phyloP scores from a whole-genome alignment of 2,888 invertebrate species.

The Chloroclystis v-ata region DNA sequence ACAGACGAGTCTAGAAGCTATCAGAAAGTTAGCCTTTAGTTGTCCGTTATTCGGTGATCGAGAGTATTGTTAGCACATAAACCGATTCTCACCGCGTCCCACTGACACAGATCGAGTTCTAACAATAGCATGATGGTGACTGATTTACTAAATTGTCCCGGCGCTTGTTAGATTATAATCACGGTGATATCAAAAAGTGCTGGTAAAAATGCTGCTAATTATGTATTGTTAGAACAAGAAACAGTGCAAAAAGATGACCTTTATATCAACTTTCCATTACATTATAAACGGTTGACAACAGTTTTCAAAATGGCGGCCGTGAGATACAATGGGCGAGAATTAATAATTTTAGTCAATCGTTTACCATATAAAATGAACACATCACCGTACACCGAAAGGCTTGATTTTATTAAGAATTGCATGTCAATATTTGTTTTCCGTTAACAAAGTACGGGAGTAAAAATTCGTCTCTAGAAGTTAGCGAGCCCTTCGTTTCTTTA shows the following conservation, averaged over 20 bases:
- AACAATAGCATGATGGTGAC: conserved; percentile 29
- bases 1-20: conserved; percentile 23
- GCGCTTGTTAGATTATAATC: conserved; percentile 27
- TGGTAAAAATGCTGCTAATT: conserved; percentile 2
- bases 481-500: conserved; percentile 7
- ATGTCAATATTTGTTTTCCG: conserved; percentile 24
- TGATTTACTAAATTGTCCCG: conserved; percentile 26
- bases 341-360: conserved; percentile 10
- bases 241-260: conserved; percentile 17
- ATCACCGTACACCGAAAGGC: conserved; percentile 9
- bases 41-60: conserved; percentile 33
- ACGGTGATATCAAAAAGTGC: conserved; percentile 6
- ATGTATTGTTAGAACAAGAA: conserved; percentile 22
- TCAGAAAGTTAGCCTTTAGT: conserved; percentile 7
- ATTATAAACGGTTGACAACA: conserved; percentile 14
- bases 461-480: conserved; percentile 9
- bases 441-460: conserved; percentile 20
- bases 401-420: conserved; percentile 14
- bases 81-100: conserved; percentile 37
- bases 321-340: conserved; percentile 1
- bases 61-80: conserved; percentile 33
- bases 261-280: conserved; percentile 10
- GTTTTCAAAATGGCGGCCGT: conserved; percentile 11
- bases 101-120: conserved; percentile 40
- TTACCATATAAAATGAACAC: conserved; percentile 17